phyloP scores from a whole-genome alignment of 2,113 vertebrate genomes.

The Rhinoptilus africanus region DNA sequence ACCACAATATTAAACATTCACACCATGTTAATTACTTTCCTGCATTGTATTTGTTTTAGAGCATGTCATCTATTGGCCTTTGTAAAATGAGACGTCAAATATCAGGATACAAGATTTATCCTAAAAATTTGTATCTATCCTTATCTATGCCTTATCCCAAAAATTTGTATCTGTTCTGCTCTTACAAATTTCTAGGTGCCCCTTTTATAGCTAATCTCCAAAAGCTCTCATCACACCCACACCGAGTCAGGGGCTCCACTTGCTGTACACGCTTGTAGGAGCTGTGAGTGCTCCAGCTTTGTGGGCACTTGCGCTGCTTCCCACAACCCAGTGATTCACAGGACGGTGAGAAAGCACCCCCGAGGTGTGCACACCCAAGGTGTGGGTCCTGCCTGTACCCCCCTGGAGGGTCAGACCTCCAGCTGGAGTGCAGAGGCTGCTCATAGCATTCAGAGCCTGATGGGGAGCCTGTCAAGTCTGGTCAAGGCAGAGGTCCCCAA shows the following conservation, averaged over 20 bases:
- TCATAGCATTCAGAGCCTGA: background rate
- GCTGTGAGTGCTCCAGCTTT: background rate
- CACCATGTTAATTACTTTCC: background rate
- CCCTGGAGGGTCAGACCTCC: background rate
- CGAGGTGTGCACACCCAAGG: accelerated
- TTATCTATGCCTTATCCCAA: background rate
- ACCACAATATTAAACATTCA: background rate
- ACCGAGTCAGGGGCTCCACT: background rate
- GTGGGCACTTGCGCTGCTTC: background rate
- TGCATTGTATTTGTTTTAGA: background rate
- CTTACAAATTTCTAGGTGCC: background rate
- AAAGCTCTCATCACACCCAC: background rate
- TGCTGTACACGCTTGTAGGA: accelerated
- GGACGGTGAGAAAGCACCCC: background rate
- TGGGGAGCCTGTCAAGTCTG: background rate
- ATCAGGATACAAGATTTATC: background rate
- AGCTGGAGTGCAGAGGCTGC: background rate
- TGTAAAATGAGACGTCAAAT: background rate
- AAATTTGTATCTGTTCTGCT: background rate
- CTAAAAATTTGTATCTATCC: background rate
- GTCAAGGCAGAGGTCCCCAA: background rate
- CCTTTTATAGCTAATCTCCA: background rate
- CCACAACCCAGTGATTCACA: background rate
- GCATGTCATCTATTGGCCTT: background rate
- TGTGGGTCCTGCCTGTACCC: background rate